Evolutionary conservation across 2,888 invertebrate genomes (phyloP).

Genomic region (Sclerodermus sp.): DNA sequence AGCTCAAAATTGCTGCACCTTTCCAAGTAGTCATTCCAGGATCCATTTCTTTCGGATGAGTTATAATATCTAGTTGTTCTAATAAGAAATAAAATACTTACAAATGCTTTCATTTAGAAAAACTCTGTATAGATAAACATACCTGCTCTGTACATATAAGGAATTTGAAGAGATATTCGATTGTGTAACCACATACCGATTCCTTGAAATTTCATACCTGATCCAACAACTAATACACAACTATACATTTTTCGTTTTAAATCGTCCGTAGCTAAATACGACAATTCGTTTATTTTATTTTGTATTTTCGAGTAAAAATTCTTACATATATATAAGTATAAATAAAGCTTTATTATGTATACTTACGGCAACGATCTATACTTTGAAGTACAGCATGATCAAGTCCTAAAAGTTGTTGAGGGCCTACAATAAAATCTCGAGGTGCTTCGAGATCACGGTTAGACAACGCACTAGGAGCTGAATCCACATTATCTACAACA

Average conservation of each 20-base stretch:
- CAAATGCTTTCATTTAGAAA: too few species aligned
- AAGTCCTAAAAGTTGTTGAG: slow-evolving; percentile 80
- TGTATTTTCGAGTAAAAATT: too few species aligned
- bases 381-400: slow-evolving; percentile 91
- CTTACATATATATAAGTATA: neutral
- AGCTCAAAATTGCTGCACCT: slow-evolving; percentile 91
- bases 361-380: slow-evolving; percentile 82
- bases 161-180: slow-evolving; percentile 80
- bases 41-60: slow-evolving; percentile 89
- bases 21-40: slow-evolving; percentile 91
- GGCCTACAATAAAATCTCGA: slow-evolving; percentile 70
- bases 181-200: slow-evolving; percentile 87
- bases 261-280: slow-evolving; percentile 72
- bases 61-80: slow-evolving; percentile 86
- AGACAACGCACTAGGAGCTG: slow-evolving; percentile 49
- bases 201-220: slow-evolving; percentile 85
- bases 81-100: too few species aligned
- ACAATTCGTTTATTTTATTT: neutral
- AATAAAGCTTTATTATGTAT: neutral
- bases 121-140: slow-evolving; percentile 13
- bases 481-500: slow-evolving; percentile 58
- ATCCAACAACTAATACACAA: slow-evolving; percentile 88
- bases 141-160: slow-evolving; percentile 73
- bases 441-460: slow-evolving; percentile 51
- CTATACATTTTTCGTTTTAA: slow-evolving; percentile 92